Percentiles rank a stretch among this genome's conserved stretches.
Evolutionary conservation across 2,113 vertebrate species (phyloP).

Genomic region (Zapus hudsonius): DNA sequence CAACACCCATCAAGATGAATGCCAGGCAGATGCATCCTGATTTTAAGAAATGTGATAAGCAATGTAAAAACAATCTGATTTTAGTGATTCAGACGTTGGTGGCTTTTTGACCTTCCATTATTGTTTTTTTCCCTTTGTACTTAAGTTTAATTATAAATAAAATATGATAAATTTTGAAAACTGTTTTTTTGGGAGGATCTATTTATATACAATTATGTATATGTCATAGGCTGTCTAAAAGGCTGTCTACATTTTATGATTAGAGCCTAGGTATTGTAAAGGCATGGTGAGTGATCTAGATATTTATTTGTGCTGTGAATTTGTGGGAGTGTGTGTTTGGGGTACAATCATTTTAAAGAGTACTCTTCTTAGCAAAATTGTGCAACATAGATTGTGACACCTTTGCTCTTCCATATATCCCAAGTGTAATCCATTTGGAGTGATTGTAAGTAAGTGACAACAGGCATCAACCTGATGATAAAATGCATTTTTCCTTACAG

Average conservation of each 20-base stretch:
- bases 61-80: neutral
- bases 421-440: neutral
- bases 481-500: neutral
- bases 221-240: neutral
- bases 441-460: neutral
- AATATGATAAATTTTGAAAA: no score
- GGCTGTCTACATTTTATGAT: neutral
- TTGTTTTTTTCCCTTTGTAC: neutral
- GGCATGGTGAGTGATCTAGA: neutral
- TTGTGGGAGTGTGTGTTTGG: neutral
- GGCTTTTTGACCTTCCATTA: neutral
- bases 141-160: neutral
- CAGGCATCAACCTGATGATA: neutral
- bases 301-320: neutral
- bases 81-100: neutral
- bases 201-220: neutral
- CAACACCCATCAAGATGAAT: neutral
- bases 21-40: neutral
- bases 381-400: neutral
- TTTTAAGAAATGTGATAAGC: neutral
- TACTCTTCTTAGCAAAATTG: neutral
- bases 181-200: neutral
- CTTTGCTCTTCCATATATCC: neutral
- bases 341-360: neutral
- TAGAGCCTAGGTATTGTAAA: neutral